A percentile compares a stretch with the other conserved stretches of the same genome.
Evolutionary conservation across 2,797 vertebrate genomes (phyloP).

Genomic region (Melanotaenia trifasciata): DNA sequence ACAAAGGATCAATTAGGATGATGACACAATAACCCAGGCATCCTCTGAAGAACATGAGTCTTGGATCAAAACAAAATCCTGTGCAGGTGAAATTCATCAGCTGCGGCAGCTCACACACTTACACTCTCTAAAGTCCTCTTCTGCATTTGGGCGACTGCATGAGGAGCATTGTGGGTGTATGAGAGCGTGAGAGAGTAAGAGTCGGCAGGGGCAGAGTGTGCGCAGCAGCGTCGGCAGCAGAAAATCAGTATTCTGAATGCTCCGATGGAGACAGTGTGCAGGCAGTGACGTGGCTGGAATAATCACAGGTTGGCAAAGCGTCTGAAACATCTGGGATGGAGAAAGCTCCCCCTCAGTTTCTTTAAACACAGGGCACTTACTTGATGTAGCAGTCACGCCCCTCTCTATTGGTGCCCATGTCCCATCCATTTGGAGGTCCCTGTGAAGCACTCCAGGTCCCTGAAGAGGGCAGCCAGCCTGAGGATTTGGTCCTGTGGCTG

Average conservation of each 20-base stretch:
- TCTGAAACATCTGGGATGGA: constrained; percentile 76
- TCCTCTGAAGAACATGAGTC: constrained; percentile 51
- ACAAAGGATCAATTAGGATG: constrained; percentile 63
- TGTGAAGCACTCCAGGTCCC: constrained; percentile 92
- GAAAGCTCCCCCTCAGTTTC: constrained; percentile 49
- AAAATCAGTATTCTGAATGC: constrained; percentile 83
- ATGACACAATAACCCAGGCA: constrained; percentile 48
- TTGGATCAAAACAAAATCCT: constrained; percentile 54
- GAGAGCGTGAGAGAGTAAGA: constrained; percentile 62
- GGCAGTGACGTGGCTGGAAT: constrained; percentile 80
- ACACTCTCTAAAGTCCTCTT: constrained; percentile 55
- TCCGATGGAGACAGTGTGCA: constrained; percentile 79
- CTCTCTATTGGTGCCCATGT: constrained; percentile 95
- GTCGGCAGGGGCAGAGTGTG: constrained; percentile 73
- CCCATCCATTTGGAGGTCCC: constrained; percentile 96
- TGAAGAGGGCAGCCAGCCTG: constrained; percentile 92
- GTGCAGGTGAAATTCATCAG: constrained; percentile 58
- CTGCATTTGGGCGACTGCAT: constrained; percentile 67
- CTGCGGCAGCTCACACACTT: constrained; percentile 31
- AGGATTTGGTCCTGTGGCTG: constrained; percentile 95
- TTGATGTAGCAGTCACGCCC: constrained; percentile 95
- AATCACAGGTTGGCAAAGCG: constrained; percentile 80
- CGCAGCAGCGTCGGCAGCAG: constrained; percentile 70
- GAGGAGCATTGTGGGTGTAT: constrained; percentile 70
- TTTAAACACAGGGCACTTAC: constrained; percentile 83